Evolutionary conservation across 2,113 vertebrate genomes (phyloP).

Genomic region (Tringa solitaria): DNA sequence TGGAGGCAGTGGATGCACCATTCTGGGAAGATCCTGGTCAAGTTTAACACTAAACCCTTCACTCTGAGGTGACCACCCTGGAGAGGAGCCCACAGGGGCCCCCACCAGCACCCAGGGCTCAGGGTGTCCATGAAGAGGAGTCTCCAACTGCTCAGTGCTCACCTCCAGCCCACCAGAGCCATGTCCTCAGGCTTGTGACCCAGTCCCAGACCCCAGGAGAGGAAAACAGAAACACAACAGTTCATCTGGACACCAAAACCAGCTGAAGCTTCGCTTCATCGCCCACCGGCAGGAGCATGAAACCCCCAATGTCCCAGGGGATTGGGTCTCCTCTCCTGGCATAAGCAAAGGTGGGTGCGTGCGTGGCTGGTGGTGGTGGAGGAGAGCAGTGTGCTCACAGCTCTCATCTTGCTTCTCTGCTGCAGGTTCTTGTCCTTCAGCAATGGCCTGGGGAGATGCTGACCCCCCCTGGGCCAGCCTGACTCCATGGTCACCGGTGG

Average conservation of each 20-base stretch:
- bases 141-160: not conserved
- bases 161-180: not conserved
- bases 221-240: not conserved
- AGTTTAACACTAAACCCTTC: not conserved
- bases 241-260: not conserved
- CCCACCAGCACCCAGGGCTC: not conserved
- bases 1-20: not conserved
- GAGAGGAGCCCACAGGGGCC: not conserved
- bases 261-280: not conserved
- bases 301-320: not conserved
- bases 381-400: not conserved
- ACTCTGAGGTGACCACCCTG: not conserved
- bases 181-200: fast-evolving
- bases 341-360: fast-evolving
- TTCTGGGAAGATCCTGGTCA: not conserved
- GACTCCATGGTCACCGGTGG: fast-evolving
- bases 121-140: fast-evolving
- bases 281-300: fast-evolving
- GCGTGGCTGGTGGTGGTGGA: fast-evolving
- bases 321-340: not conserved
- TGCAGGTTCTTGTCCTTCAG: not conserved
- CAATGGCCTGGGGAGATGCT: fast-evolving
- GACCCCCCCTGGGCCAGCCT: not conserved
- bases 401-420: not conserved
- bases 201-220: not conserved